phyloP scores from a whole-genome alignment of 2,888 invertebrate species.

The Gastracanthus pulcherrimus region DNA sequence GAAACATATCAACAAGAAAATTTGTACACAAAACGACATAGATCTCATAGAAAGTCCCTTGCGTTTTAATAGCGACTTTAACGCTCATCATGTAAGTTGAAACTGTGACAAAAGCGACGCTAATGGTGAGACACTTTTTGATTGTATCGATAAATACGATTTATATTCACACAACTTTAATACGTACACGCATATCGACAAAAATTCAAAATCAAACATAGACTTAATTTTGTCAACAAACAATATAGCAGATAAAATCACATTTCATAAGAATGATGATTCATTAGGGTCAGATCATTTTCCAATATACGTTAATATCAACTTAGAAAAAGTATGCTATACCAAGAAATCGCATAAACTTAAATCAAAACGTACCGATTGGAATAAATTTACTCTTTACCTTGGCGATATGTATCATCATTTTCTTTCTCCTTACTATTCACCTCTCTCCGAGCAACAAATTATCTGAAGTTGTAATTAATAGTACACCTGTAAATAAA shows the following conservation, averaged over 20 bases:
- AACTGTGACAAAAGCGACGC: slow-evolving; percentile 22
- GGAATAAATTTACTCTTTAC: neutral
- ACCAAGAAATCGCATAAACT: neutral
- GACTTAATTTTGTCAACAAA: no score
- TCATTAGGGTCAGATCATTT: slow-evolving; percentile 43
- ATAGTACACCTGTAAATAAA: no score
- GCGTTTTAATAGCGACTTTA: slow-evolving; percentile 21
- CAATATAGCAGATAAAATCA: slow-evolving; percentile 38
- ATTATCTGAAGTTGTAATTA: no score
- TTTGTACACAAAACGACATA: no score
- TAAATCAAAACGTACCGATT: neutral
- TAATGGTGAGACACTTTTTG: slow-evolving; percentile 29
- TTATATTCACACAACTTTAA: slow-evolving; percentile 27
- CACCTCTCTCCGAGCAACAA: no score
- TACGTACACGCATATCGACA: slow-evolving; percentile 33
- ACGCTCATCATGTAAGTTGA: slow-evolving; percentile 38
- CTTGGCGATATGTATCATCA: no score
- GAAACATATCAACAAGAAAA: no score
- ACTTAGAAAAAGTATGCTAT: neutral
- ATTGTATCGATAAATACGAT: slow-evolving; percentile 24
- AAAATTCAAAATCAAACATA: slow-evolving; percentile 17
- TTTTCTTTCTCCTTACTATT: neutral
- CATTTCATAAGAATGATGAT: slow-evolving; percentile 2
- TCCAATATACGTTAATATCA: neutral
- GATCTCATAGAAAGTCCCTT: no score